These are phyloP conservation scores for Drosophila algonquin DNA, from an alignment of 2,888 invertebrate species.

Conservation along the genomic window DNA sequence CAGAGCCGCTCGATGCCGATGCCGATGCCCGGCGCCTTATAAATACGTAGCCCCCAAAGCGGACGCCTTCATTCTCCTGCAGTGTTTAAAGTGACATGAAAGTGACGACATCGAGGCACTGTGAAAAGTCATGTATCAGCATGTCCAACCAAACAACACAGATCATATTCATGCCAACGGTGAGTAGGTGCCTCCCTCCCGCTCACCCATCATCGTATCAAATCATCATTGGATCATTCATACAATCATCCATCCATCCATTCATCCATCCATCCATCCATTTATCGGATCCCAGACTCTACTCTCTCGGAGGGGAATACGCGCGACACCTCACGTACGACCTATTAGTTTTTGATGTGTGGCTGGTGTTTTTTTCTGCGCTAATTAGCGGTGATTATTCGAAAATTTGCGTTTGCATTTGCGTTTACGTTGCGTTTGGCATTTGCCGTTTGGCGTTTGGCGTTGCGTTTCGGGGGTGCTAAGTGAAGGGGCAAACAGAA, in stretches of 20 bases:
- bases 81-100: conserved; percentile 85
- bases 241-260: neutral
- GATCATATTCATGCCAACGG: conserved; percentile 83
- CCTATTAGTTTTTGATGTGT: neutral
- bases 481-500: conserved; percentile 32
- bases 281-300: neutral
- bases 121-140: conserved; percentile 85
- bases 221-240: neutral
- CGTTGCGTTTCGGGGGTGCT: conserved; percentile 20
- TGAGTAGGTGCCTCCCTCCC: conserved; percentile 66
- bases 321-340: neutral
- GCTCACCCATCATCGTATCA: neutral
- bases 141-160: conserved; percentile 84
- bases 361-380: neutral
- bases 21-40: conserved; percentile 66
- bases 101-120: conserved; percentile 84
- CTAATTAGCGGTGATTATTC: conserved; percentile 37
- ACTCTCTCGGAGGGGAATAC: neutral
- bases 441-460: too few species aligned
- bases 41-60: conserved; percentile 80
- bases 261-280: neutral
- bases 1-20: conserved; percentile 9
- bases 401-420: conserved; percentile 8
- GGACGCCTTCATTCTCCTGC: conserved; percentile 83
- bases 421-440: neutral